These are phyloP conservation scores for Trichoplusia ni DNA, from an alignment of 1,140 invertebrate species.

Conservation along the genomic window DNA sequence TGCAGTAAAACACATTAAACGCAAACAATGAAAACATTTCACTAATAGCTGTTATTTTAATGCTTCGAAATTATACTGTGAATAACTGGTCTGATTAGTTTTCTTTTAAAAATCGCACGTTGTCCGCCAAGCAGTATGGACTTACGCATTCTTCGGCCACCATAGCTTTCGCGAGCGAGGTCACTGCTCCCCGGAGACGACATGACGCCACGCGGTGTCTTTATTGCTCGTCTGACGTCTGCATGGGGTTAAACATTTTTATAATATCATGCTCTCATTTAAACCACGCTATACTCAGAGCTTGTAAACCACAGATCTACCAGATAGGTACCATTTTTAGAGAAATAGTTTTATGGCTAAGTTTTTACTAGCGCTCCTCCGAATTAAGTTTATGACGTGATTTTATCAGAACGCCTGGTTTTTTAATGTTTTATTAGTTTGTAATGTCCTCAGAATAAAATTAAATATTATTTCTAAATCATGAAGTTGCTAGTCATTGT, in stretches of 20 bases:
- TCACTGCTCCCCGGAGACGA: constrained; percentile 53
- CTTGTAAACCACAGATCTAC: not conserved
- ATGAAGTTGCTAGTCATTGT: too few relatives aligned
- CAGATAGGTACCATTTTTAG: not conserved
- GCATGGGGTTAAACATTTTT: constrained; percentile 27
- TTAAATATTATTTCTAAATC: too few relatives aligned
- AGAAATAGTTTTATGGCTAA: not conserved
- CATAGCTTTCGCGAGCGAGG: constrained; percentile 34
- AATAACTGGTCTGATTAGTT: not conserved
- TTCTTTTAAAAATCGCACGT: not conserved
- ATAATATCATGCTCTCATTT: constrained; percentile 16
- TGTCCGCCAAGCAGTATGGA: not conserved
- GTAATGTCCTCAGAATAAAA: too few relatives aligned
- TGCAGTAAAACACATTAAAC: too few relatives aligned
- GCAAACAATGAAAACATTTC: too few relatives aligned
- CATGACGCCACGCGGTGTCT: constrained; percentile 42
- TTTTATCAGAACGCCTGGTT: too few relatives aligned
- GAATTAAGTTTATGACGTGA: too few relatives aligned
- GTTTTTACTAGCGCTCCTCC: not conserved
- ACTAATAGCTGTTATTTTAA: too few relatives aligned
- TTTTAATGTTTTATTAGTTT: too few relatives aligned
- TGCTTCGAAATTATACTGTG: too few relatives aligned
- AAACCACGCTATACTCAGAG: constrained; percentile 1
- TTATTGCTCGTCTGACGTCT: constrained; percentile 24
- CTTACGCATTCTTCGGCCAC: constrained; percentile 16